Evolutionary conservation across 2,888 invertebrate species (phyloP).

Genomic region (Amphipoea oculea): DNA sequence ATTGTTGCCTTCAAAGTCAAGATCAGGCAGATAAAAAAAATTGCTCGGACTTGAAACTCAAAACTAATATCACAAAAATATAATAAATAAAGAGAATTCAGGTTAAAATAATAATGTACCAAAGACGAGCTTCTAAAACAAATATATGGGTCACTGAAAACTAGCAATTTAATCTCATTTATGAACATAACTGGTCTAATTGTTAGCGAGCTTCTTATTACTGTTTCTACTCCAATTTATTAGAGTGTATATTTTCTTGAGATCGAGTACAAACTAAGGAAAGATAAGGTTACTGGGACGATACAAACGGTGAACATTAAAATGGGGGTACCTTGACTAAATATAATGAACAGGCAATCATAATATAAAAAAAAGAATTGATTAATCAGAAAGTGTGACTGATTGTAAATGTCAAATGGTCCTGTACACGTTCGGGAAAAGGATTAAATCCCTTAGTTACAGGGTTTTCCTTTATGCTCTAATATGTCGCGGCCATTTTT

Average conservation of each 20-base stretch:
- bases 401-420: not conserved
- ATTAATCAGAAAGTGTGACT: not conserved
- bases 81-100: not conserved
- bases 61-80: not conserved
- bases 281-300: constrained; percentile 18
- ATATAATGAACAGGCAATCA: not conserved
- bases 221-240: constrained; percentile 21
- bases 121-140: not conserved
- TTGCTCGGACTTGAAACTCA: not conserved
- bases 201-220: constrained; percentile 42
- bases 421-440: not conserved
- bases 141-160: constrained; percentile 37
- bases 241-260: constrained; percentile 3
- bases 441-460: not conserved
- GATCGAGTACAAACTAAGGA: constrained; percentile 5
- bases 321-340: not conserved
- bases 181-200: constrained; percentile 47
- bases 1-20: not conserved
- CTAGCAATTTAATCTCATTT: constrained; percentile 40
- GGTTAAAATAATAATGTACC: not conserved
- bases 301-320: not conserved
- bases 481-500: not conserved
- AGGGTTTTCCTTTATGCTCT: not conserved
- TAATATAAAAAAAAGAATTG: not conserved
- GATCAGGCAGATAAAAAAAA: not conserved